Evolutionary conservation across 2,888 invertebrate genomes (phyloP), one percentile per base, ranked within the genome.

Genomic region (Elysia crispata): DNA sequence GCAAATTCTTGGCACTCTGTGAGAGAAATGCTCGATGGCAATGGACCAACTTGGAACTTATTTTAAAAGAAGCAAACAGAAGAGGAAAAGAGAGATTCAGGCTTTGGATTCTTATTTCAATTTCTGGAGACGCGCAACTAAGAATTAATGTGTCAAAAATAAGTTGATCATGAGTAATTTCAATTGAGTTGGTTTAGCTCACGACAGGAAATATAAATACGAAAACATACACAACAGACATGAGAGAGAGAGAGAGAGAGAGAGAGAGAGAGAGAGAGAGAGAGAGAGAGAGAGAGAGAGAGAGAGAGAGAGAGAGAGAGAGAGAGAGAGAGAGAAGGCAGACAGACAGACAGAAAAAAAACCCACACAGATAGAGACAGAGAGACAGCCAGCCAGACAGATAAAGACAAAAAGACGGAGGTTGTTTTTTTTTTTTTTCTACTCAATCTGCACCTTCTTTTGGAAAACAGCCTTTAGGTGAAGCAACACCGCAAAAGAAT

Each of bases 201-300:
- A n/a, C n/a, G n/a, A 54, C 54, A 20, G 20, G 54, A 54, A 20
- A 20, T 15, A 20, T 15, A 54, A 54, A 20, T 54, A 64, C 13
- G 25, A 15, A 64, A 15, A 64, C 64, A 64, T 23, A 64, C 64
- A 72, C 64, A 64, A 75, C 20, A 62, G n/a, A 75, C 33, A 75
- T 11, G 13, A 75, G 23, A 75, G 23, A 75, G 20, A 75, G 20
- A 75, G 33, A 75, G 3, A 75, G 33, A 75, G 20, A 75, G 28
- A 75, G 1, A 75, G 23, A 75, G 23, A 75, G 23, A 75, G 23
- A 62, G 33, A 62, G 13, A 60, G 33, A 75, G 28, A 60, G n/a
- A 75, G 13, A 75, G 30, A 75, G 13, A 62, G 31, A 75, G 28
- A 62, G 20, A 62, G 15, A 75, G 33, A 60, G 1, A 62, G 30